Evolutionary conservation across 2,797 vertebrate genomes (phyloP).

Genomic region (Betta splendens): DNA sequence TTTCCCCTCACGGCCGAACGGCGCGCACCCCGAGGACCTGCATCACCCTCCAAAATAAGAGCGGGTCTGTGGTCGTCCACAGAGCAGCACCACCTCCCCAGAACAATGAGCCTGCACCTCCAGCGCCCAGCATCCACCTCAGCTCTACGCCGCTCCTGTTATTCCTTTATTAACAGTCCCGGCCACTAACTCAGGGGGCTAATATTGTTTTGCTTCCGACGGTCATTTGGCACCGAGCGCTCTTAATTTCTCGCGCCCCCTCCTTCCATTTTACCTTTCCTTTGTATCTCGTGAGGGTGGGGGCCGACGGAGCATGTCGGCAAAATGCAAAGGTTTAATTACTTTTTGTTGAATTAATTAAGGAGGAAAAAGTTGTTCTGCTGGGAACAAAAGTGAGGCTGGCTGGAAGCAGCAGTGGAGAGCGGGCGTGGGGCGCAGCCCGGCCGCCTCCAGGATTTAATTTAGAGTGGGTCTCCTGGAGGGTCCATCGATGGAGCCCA

Average conservation of each 20-base stretch:
- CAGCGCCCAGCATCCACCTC: slow-evolving; percentile 71
- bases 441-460: slow-evolving; percentile 81
- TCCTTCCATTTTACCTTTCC: slow-evolving; percentile 73
- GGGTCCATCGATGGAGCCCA: slow-evolving; percentile 60
- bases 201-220: slow-evolving; percentile 85
- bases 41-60: slow-evolving; percentile 81
- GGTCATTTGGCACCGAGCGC: slow-evolving; percentile 84
- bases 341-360: slow-evolving; percentile 87
- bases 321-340: slow-evolving; percentile 84
- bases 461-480: slow-evolving; percentile 81
- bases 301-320: slow-evolving; percentile 71
- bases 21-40: slow-evolving; percentile 70
- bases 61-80: slow-evolving; percentile 62
- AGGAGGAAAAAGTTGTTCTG: slow-evolving; percentile 78
- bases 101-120: slow-evolving; percentile 77
- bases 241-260: slow-evolving; percentile 79
- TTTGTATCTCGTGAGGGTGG: slow-evolving; percentile 69
- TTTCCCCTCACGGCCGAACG: slow-evolving; percentile 77
- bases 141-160: slow-evolving; percentile 75
- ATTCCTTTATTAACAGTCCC: slow-evolving; percentile 81
- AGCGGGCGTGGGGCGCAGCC: slow-evolving; percentile 64
- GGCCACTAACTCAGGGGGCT: slow-evolving; percentile 78
- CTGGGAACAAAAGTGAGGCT: slow-evolving; percentile 80
- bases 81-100: slow-evolving; percentile 68
- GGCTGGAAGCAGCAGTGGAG: slow-evolving; percentile 69